These are phyloP conservation scores for Forbesichthys papilliferus DNA, from an alignment of 2,113 vertebrate species.

Conservation along the genomic window DNA sequence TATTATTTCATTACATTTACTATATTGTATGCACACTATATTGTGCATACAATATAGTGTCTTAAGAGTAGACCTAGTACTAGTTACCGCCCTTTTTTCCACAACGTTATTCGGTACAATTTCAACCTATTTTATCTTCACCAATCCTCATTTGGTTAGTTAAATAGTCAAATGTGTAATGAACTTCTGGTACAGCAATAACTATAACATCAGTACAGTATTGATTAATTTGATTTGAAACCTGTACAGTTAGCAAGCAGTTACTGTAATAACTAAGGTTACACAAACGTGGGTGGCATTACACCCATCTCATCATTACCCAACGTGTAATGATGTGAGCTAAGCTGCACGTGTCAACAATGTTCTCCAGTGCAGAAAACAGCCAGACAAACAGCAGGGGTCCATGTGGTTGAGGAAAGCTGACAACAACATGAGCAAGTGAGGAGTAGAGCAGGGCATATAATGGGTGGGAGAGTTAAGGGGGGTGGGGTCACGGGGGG, in stretches of 20 bases:
- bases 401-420: slow-evolving; percentile 16
- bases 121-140: no score
- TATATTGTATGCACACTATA: no score
- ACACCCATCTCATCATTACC: background rate
- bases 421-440: slow-evolving; percentile 25
- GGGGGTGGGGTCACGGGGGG: background rate
- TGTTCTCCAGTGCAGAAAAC: slow-evolving; percentile 15
- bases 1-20: no score
- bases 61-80: no score
- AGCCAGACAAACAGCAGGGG: slow-evolving; percentile 12
- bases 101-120: no score
- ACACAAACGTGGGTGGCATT: background rate
- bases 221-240: no score
- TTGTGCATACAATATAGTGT: no score
- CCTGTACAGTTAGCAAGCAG: background rate
- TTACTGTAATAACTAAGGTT: background rate
- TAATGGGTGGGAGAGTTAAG: slow-evolving; percentile 17
- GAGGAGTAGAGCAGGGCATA: background rate
- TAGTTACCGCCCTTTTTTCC: no score
- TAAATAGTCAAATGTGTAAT: no score
- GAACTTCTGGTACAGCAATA: no score
- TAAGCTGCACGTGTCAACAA: slow-evolving; percentile 14
- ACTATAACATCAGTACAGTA: no score
- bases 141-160: no score
- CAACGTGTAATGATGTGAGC: slow-evolving; percentile 6